Evolutionary conservation across 2,113 vertebrate species (phyloP), one percentile per base, ranked within the genome.

Genomic region (Pygoscelis adeliae): DNA sequence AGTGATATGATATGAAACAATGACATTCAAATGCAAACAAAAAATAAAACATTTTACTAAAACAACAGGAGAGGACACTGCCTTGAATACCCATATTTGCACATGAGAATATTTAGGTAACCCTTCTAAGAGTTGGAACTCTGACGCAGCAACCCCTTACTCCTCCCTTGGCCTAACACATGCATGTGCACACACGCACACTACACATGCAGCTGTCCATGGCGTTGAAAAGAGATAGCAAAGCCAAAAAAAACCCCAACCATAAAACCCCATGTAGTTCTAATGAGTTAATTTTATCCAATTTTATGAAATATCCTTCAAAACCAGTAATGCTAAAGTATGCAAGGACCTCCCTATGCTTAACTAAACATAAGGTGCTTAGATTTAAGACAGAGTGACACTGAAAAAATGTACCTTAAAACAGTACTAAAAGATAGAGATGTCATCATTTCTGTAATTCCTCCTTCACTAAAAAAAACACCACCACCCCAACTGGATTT

Each of bases 181-280:
- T 1, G 14, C 36, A 36, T 2, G 1, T 3, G 4, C 20, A 23
- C 25, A 32, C 2, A 38, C 1, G 1, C 4, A 2, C 22, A 11
- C 13, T 59, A 42, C 42, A 3, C 42, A 42, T 2, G 3, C 42
- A 42, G 32, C 30, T 83, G 52, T 73, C 70, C 55, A 2, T 61
- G 18, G 50, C 89, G 73, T 89, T 88, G 40, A 71, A 93, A 80
- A 49, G 36, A 85, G 4, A 25, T 3, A 40, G 8, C 9, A 61
- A 91, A 67, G 22, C 13, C 3, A 42, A 44, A 65, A 84, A 50
- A 34, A 13, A 1, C 26, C 44, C n/a, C 4, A 38, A 38, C 38
- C 47, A 58, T 12, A 88, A 82, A 36, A 3, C 1, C 8, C 3
- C 11, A 19, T 34, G 89, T 46, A 84, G 5, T 78, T 76, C 22